Percentiles rank a stretch among this genome's conserved stretches.
Evolutionary conservation across 2,888 invertebrate species (phyloP).

Genomic region (Cremastobaeus sp.): DNA sequence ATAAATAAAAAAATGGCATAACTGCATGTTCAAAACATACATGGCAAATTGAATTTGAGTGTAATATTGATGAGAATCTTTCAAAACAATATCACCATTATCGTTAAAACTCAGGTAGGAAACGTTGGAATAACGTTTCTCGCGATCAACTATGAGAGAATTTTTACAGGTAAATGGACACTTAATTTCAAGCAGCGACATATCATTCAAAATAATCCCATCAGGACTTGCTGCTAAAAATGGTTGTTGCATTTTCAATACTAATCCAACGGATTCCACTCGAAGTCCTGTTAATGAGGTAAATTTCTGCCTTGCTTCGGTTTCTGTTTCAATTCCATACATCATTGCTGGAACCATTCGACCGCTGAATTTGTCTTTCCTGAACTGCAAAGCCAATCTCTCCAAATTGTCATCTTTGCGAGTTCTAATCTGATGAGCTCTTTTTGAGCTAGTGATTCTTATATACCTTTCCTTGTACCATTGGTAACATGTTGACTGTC

Average conservation of each 20-base stretch:
- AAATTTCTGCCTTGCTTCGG: not conserved
- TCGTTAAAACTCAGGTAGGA: not conserved
- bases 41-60: conserved; percentile 5
- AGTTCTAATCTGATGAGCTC: not conserved
- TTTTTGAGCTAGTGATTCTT: not conserved
- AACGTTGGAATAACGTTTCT: not conserved
- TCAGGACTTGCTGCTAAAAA: not conserved
- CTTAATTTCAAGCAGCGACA: not conserved
- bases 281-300: not conserved
- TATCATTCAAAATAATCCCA: not conserved
- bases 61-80: not conserved
- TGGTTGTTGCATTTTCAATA: not conserved
- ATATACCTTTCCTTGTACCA: not conserved
- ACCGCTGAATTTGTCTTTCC: too few species aligned
- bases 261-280: not conserved
- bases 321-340: not conserved
- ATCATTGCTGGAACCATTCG: not conserved
- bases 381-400: too few species aligned
- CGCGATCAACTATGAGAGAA: not conserved
- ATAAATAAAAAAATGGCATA: conserved; percentile 10
- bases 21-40: not conserved
- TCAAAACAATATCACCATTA: not conserved
- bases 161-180: not conserved
- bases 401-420: not conserved
- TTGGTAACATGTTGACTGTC: not conserved